Evolutionary conservation across 2,888 invertebrate genomes (phyloP).

Genomic region (Deladenus siricidicola): DNA sequence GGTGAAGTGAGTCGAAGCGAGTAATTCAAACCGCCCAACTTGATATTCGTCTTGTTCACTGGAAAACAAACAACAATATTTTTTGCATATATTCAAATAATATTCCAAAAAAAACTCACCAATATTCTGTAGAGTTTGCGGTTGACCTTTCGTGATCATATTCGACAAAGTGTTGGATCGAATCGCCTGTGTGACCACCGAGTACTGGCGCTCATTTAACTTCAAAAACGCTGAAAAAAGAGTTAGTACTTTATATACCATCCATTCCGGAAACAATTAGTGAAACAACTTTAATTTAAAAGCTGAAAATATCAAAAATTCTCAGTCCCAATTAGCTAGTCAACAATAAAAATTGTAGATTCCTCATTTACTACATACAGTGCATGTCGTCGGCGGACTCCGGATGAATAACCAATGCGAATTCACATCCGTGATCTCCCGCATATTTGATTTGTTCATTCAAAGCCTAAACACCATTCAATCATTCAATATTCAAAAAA

Average conservation of each 20-base stretch:
- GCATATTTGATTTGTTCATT: neutral
- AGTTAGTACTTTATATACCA: too few relatives aligned
- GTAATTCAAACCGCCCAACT: conserved; percentile 26
- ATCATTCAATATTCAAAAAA: neutral
- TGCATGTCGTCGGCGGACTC: conserved; percentile 18
- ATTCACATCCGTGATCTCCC: conserved; percentile 5
- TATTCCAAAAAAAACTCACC: neutral
- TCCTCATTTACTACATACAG: neutral
- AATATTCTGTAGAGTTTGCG: conserved; percentile 14
- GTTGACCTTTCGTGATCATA: conserved; percentile 9
- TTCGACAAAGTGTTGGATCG: conserved; percentile 7
- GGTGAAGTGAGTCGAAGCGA: neutral
- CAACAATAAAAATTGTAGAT: neutral
- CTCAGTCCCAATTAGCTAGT: too few relatives aligned
- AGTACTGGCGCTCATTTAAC: conserved; percentile 4
- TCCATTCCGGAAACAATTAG: neutral
- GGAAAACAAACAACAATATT: conserved; percentile 10
- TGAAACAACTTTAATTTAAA: too few relatives aligned
- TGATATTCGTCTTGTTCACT: conserved; percentile 30
- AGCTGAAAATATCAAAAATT: too few relatives aligned
- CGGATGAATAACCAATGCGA: conserved; percentile 15
- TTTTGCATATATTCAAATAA: too few relatives aligned
- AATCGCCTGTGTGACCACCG: conserved; percentile 14
- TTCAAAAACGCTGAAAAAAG: conserved; percentile 4
- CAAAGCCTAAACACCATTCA: neutral